Percentiles rank a stretch among this genome's conserved stretches.
phyloP scores from a whole-genome alignment of 2,797 vertebrate species.

The Peromyscus attwateri region DNA sequence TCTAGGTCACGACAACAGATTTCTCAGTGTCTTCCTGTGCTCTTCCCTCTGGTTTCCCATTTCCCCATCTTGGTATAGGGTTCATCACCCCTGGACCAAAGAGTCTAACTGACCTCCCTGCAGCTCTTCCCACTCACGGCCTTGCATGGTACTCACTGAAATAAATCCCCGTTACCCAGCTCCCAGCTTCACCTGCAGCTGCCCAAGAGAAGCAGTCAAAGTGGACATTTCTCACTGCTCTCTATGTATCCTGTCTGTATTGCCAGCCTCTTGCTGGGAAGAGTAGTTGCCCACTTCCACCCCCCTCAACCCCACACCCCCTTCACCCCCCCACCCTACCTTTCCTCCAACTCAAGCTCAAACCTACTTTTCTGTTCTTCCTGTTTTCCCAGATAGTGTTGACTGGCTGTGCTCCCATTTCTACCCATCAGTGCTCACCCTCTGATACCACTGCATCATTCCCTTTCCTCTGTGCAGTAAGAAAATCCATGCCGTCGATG shows the following conservation, averaged over 20 bases:
- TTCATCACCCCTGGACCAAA: not conserved
- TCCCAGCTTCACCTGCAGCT: not conserved
- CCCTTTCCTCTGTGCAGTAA: not conserved
- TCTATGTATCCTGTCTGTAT: not conserved
- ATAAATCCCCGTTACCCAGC: not conserved
- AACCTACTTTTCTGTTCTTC: not conserved
- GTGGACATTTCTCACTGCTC: not conserved
- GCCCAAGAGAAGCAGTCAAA: slow-evolving; percentile 10
- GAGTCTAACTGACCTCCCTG: not conserved
- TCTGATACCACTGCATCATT: not conserved
- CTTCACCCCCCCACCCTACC: too few species aligned
- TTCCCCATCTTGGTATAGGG: not conserved
- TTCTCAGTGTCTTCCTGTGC: not conserved
- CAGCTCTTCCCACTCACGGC: not conserved
- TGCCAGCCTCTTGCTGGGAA: not conserved
- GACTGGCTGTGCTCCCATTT: not conserved
- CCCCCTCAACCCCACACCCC: too few species aligned
- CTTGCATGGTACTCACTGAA: not conserved
- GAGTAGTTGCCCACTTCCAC: not conserved
- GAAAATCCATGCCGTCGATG: not conserved
- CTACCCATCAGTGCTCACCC: not conserved
- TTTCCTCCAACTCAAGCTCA: not conserved
- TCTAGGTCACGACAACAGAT: not conserved
- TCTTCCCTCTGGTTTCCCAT: slow-evolving; percentile 35
- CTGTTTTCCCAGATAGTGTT: not conserved